Base-by-base conservation (phyloP, 2,888 invertebrate species). In the Saturnia japonica region DNA sequence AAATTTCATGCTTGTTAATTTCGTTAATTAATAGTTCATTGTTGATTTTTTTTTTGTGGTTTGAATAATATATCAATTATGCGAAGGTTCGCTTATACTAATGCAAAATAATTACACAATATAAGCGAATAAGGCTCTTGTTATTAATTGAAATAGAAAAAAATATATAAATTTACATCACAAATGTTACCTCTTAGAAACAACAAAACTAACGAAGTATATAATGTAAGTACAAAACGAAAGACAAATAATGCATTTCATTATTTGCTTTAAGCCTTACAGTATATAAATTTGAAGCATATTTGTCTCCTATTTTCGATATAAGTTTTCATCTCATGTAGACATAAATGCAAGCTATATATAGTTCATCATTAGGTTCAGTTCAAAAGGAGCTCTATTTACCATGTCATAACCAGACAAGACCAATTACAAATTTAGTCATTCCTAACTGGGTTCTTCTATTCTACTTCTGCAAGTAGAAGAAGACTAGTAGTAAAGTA, bases 1-100 rank as follows among this genome's bases (percentile, higher is more conserved):
- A 76, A 73, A 72, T 75, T 77, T 74, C 74, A 75, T 75, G 77
- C 71, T 74, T 71, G 72, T 80, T 78, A 74, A 60, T 72, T 75
- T 72, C 47, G 70, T 42, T 76, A 79, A 79, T 78, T 79, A 70
- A 34, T 66, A 42, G 28, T 67, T 68, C 69, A 57, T 71, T 68
- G 62, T 57, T 25, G 28, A 60, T 12, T 69, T 69, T n/a, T 25
- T 28, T 25, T 19, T 9, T 22, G 43, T 34, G 4, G 1, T 11
- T 51, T 54, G 64, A 40, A 64, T n/a, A n/a, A 64, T 16, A 64
- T 64, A 40, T 2, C 1, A 64, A 1, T 9, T 40, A 64, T 16
- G 40, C 9, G 64, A 40, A 64, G n/a, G 64, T 64, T 64, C 19
- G 1, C 9, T 40, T 64, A 40, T 40, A 8, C 40, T 40, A 34